Percentiles rank a stretch among this genome's conserved stretches.
Conservation (phyloP, 2,797 vertebrate genomes). For the Toxotes lorentzi region DNA sequence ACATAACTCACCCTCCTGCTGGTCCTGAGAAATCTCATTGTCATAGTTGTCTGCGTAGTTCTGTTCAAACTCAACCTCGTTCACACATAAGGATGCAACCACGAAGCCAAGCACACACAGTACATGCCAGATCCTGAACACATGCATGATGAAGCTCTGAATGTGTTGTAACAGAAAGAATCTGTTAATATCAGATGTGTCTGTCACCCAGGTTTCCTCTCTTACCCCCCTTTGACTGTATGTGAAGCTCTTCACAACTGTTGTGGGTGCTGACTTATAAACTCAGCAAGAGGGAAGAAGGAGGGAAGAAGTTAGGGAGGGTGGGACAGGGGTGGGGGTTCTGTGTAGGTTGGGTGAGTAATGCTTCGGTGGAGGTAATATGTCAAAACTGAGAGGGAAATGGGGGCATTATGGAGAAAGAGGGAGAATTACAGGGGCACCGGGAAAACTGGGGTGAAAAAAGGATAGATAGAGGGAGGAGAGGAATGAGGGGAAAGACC, state of each 20-base stretch:
- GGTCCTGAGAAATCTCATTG: slow-evolving; percentile 71
- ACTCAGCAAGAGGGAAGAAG: slow-evolving; percentile 44
- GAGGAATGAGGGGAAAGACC: neutral
- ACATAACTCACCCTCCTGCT: slow-evolving; percentile 69
- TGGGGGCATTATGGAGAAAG: slow-evolving; percentile 12
- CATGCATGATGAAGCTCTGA: slow-evolving; percentile 51
- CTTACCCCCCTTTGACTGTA: slow-evolving; percentile 3
- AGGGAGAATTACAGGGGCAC: neutral
- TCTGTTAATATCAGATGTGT: slow-evolving; percentile 22
- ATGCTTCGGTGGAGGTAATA: slow-evolving; percentile 64
- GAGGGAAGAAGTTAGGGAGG: slow-evolving; percentile 52
- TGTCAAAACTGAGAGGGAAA: slow-evolving; percentile 60
- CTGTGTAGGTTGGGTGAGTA: slow-evolving; percentile 57
- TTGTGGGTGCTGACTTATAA: slow-evolving; percentile 69
- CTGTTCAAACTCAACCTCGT: slow-evolving; percentile 53
- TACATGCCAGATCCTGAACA: slow-evolving; percentile 44
- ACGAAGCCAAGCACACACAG: slow-evolving; percentile 54
- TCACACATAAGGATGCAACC: slow-evolving; percentile 39
- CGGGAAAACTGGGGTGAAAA: neutral
- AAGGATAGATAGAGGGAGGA: neutral
- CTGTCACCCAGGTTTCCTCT: slow-evolving; percentile 1
- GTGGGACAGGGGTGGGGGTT: slow-evolving; percentile 40
- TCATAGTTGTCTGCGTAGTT: slow-evolving; percentile 64
- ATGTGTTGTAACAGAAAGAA: slow-evolving; percentile 1
- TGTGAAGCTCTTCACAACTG: slow-evolving; percentile 36